A percentile compares a stretch with the other conserved stretches of the same genome.
phyloP scores from a whole-genome alignment of 1,140 invertebrate genomes.

The Argopecten irradians region DNA sequence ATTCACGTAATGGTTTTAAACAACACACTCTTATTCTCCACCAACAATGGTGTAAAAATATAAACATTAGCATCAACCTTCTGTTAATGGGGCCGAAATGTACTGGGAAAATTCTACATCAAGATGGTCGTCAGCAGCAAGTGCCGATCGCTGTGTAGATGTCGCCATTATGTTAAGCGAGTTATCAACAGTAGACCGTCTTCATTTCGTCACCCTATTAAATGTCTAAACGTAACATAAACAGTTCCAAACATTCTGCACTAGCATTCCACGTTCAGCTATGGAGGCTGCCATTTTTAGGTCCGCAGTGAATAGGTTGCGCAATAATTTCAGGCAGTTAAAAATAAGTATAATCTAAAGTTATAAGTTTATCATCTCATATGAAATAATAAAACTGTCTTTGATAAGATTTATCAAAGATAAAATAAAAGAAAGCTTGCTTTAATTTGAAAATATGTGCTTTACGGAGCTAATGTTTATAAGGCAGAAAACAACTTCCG shows the following conservation, averaged over 20 bases:
- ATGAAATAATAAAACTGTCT: background rate
- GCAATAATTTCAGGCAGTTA: background rate
- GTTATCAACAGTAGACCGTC: no score
- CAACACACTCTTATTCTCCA: no score
- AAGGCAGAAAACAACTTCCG: constrained; percentile 21
- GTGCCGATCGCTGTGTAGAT: background rate
- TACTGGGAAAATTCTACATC: background rate
- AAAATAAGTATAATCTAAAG: background rate
- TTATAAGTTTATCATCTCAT: no score
- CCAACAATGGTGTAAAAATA: no score
- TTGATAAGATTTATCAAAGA: background rate
- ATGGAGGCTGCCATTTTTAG: constrained; percentile 14
- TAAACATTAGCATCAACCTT: background rate
- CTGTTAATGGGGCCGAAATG: background rate
- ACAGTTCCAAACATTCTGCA: background rate
- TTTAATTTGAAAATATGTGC: background rate
- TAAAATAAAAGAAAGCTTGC: background rate
- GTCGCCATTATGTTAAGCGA: background rate
- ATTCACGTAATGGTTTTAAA: no score
- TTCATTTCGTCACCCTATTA: no score
- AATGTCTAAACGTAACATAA: background rate
- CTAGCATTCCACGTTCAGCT: background rate
- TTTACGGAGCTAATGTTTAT: background rate
- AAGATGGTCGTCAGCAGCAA: background rate
- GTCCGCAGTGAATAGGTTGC: background rate